Evolutionary conservation across 2,888 invertebrate genomes (phyloP).

Genomic region (Dynastes tityus): DNA sequence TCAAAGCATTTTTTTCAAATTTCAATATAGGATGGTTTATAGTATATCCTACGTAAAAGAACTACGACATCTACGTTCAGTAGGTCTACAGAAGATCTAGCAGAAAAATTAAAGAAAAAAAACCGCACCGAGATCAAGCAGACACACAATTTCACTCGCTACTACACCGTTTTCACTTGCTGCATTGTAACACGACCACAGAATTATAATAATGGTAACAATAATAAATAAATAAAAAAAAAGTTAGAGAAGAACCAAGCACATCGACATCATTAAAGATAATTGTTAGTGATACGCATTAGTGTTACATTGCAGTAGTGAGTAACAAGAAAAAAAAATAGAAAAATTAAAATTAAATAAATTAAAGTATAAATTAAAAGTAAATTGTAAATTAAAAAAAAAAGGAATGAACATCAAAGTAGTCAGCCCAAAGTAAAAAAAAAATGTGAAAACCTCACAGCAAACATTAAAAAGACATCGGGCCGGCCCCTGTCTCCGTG

Average conservation of each 20-base stretch:
- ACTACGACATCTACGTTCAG: slow-evolving; percentile 44
- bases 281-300: slow-evolving; percentile 69
- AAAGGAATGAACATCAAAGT: slow-evolving; percentile 69
- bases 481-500: slow-evolving; percentile 56
- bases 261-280: slow-evolving; percentile 64
- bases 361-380: slow-evolving; percentile 50
- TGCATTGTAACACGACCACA: slow-evolving; percentile 69
- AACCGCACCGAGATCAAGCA: slow-evolving; percentile 62
- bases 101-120: slow-evolving; percentile 41
- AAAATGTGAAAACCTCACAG: slow-evolving; percentile 70
- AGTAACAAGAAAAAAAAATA: slow-evolving; percentile 61
- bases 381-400: slow-evolving; percentile 48
- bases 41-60: slow-evolving; percentile 7
- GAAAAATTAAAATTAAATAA: slow-evolving; percentile 47
- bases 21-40: background rate
- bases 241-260: slow-evolving; percentile 65
- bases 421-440: slow-evolving; percentile 68
- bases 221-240: slow-evolving; percentile 46
- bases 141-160: slow-evolving; percentile 67
- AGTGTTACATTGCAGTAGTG: slow-evolving; percentile 72
- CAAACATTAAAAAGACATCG: slow-evolving; percentile 66
- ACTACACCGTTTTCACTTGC: slow-evolving; percentile 69
- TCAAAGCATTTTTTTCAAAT: slow-evolving; percentile 4
- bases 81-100: slow-evolving; percentile 47
- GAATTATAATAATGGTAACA: slow-evolving; percentile 57